Evolutionary conservation across 2,888 invertebrate genomes (phyloP), one percentile per base, ranked within the genome.

Genomic region (Boloria selene): DNA sequence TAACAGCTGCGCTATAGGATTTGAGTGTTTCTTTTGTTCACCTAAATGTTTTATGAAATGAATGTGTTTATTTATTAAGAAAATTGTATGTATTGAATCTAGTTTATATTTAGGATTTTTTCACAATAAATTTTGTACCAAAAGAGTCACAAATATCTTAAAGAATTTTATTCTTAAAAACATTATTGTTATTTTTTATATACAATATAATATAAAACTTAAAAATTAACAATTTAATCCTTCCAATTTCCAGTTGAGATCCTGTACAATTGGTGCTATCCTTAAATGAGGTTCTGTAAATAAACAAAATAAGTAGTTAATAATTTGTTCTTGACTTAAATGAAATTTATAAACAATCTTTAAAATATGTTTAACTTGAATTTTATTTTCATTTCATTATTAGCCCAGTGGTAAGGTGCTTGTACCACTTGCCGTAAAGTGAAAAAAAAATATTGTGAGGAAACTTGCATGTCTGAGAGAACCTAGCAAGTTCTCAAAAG

Each of bases 11-110:
- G 80, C 79, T 73, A 85, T 94, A 52, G 88, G 90, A 31, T 92
- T 94, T 74, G 93, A 94, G 75, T 94, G 94, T 78, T 93, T 92
- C 77, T 94, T 93, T 81, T 95, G 95, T 81, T 94, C 94, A 26
- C 77, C 83, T 6, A 86, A 80, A 67, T 95, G 95, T 79, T 83
- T 81, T 71, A 80, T 73, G 61, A 75, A 75, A 67, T 74, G 65
- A 71, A 31, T 59, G 54, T 45, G 10, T 45, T 18, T 45, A 1
- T 44, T 56, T 22, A n/a, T 56, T 22, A 45, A 22, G 45, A 56
- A 22, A 4, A 13, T 4, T 56, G 14, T 45, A n/a, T 45, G 22
- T 56, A 22, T 45, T 22, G 5, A 44, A 44, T 26, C n/a, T 38
- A 38, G 4, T 56, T 1, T 45, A n/a, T 54, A 6, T 42, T 42